Conservation (phyloP, 2,797 vertebrate species). For the Sebastes cheni region DNA sequence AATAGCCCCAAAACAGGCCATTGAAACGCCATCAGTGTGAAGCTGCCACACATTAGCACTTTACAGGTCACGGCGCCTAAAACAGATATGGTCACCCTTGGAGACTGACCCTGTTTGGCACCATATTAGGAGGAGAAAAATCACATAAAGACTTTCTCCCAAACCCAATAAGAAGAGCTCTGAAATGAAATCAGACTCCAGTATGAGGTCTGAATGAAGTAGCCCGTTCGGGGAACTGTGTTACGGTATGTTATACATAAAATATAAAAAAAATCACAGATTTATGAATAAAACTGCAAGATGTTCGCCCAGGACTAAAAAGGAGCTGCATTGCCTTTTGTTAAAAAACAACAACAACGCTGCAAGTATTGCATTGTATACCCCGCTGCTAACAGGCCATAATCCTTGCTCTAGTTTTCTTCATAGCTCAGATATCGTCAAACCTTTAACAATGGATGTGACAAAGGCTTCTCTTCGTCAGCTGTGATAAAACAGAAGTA, state of each 20-base stretch:
- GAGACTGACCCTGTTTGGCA: conserved; percentile 58
- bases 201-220: background rate
- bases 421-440: background rate
- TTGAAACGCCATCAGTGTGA: conserved; percentile 72
- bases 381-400: background rate
- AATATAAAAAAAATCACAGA: background rate
- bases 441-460: background rate
- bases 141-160: conserved; percentile 44
- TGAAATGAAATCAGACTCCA: conserved; percentile 10
- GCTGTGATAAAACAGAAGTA: background rate
- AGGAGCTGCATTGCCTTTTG: background rate
- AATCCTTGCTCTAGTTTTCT: background rate
- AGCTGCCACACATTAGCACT: conserved; percentile 86
- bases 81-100: conserved; percentile 61
- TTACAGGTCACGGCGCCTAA: conserved; percentile 71
- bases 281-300: background rate
- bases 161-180: conserved; percentile 22
- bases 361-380: background rate
- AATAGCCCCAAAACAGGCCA: conserved; percentile 39
- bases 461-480: background rate
- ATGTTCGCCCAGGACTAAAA: background rate
- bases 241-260: background rate
- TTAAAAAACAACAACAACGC: background rate
- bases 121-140: conserved; percentile 41
- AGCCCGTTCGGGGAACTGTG: background rate